Evolutionary conservation across 2,888 invertebrate species (phyloP).

Genomic region (Alentia gelatinosa): DNA sequence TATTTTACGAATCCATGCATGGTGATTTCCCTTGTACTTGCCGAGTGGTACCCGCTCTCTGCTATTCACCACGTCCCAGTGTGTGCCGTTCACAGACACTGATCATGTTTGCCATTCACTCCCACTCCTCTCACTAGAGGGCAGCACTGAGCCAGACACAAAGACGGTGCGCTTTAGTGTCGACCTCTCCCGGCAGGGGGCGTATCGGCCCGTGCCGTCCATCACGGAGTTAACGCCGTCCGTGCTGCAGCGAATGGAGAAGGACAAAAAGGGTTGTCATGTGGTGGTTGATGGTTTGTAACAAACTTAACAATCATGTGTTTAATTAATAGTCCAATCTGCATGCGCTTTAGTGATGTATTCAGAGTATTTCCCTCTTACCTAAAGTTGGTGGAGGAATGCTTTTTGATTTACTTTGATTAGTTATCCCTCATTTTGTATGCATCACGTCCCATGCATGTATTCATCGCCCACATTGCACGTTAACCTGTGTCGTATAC

Average conservation of each 20-base stretch:
- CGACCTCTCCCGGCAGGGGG: not conserved
- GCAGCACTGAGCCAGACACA: not conserved
- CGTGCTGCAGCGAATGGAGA: not conserved
- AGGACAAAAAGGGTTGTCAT: not conserved
- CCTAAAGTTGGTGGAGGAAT: not conserved
- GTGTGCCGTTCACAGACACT: too few relatives aligned
- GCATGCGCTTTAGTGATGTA: not conserved
- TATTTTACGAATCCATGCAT: too few relatives aligned
- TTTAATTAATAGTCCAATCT: not conserved
- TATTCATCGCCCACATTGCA: too few relatives aligned
- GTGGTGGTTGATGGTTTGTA: not conserved
- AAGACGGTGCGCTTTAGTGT: slow-evolving; percentile 7
- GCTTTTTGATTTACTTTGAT: not conserved
- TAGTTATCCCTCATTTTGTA: not conserved
- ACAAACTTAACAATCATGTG: not conserved
- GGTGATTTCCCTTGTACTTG: too few relatives aligned
- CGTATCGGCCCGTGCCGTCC: slow-evolving; percentile 18
- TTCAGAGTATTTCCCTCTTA: not conserved
- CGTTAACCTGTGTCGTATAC: too few relatives aligned
- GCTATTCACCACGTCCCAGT: too few relatives aligned
- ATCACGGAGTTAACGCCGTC: slow-evolving; percentile 14
- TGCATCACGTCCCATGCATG: not conserved
- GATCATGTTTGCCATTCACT: not conserved
- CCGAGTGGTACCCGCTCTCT: too few relatives aligned
- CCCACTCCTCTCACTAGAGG: not conserved